Evolutionary conservation across 2,797 vertebrate species (phyloP).

Genomic region (Amniataba percoides): DNA sequence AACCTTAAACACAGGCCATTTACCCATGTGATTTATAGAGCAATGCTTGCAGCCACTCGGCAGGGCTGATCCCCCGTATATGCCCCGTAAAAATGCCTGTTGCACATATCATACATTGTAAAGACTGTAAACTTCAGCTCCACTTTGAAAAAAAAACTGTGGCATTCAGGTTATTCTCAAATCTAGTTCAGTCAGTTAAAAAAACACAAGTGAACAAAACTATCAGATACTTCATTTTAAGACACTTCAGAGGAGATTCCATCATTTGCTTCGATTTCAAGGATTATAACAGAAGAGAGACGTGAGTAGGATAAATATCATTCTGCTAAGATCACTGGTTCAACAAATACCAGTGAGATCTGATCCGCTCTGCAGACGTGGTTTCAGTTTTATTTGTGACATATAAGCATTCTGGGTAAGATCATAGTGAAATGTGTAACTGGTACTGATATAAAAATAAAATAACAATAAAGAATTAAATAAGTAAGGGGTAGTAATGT

Average conservation of each 20-base stretch:
- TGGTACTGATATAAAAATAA: too few species aligned
- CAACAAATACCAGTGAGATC: neutral
- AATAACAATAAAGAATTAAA: too few species aligned
- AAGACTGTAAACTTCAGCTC: neutral
- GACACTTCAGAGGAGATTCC: neutral
- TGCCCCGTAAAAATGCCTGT: conserved; percentile 1
- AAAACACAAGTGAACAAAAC: neutral
- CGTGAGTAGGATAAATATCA: neutral
- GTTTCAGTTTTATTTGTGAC: too few species aligned
- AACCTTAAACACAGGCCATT: conserved; percentile 66
- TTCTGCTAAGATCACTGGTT: neutral
- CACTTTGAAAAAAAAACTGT: too few species aligned
- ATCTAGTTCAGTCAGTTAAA: neutral
- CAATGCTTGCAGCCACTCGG: conserved; percentile 24
- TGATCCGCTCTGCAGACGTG: too few species aligned
- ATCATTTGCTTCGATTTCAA: neutral
- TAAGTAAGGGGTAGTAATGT: too few species aligned
- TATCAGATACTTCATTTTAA: neutral
- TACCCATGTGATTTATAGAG: conserved; percentile 71
- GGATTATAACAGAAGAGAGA: neutral
- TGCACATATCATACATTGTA: neutral
- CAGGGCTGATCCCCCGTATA: conserved; percentile 21
- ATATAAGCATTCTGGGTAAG: too few species aligned
- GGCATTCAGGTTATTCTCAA: neutral
- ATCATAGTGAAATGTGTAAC: too few species aligned